Conservation (phyloP, 2,113 vertebrate species). For the Quiscalus mexicanus region DNA sequence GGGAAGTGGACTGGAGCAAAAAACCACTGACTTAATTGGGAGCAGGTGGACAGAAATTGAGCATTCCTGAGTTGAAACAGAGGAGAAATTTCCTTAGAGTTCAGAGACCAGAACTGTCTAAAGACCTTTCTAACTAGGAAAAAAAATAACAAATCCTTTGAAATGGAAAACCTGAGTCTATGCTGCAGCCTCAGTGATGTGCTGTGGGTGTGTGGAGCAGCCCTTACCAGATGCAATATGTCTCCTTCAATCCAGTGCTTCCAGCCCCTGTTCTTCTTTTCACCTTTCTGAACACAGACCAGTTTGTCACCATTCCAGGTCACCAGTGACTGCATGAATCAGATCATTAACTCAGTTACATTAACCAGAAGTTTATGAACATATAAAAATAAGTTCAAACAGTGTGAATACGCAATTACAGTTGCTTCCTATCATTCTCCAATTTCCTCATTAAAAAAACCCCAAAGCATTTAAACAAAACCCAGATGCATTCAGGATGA, state of each 20-base stretch:
- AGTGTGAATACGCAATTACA: background rate
- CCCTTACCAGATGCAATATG: constrained; percentile 86
- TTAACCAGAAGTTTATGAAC: background rate
- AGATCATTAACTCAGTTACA: constrained; percentile 1
- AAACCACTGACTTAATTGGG: background rate
- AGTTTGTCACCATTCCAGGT: constrained; percentile 91
- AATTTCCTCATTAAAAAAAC: background rate
- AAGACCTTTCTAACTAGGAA: background rate
- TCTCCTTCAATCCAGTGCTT: constrained; percentile 94
- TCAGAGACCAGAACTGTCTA: background rate
- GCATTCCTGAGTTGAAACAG: background rate
- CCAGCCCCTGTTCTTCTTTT: constrained; percentile 94
- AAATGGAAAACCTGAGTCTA: background rate
- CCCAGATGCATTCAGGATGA: background rate
- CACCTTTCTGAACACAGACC: constrained; percentile 90
- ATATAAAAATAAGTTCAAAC: background rate
- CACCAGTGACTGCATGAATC: constrained; percentile 81
- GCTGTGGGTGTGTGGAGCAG: background rate
- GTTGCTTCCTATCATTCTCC: background rate
- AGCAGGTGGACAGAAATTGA: background rate
- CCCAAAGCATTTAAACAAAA: background rate
- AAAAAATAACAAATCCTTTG: background rate
- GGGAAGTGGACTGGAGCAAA: background rate
- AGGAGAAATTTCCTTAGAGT: background rate
- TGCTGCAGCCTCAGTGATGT: background rate